Conservation (phyloP, 1,140 invertebrate species). For the Zelostemma sp. region DNA sequence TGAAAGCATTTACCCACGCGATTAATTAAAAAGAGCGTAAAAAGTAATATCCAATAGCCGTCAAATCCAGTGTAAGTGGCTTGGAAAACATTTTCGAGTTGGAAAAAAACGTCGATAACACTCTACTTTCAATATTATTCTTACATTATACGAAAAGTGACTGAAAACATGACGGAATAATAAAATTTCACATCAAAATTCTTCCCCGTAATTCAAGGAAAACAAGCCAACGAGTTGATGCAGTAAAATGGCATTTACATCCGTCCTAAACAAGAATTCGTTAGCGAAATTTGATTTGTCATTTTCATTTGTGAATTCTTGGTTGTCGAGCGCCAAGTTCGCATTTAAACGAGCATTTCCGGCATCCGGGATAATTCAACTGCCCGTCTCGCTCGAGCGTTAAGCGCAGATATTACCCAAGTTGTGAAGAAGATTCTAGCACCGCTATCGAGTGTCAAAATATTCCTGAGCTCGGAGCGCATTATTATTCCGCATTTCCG, state of each 20-base stretch:
- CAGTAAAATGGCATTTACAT: neutral
- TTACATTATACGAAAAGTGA: neutral
- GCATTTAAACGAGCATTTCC: constrained; percentile 18
- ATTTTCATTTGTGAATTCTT: constrained; percentile 11
- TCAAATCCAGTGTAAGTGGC: too few species aligned
- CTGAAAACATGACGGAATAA: neutral
- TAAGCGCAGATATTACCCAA: constrained; percentile 14
- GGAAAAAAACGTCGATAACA: too few species aligned
- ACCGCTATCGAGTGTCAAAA: constrained; percentile 32
- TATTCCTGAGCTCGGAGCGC: constrained; percentile 22
- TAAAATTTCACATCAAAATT: neutral
- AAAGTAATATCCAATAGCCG: too few species aligned
- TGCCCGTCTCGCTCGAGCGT: constrained; percentile 16
- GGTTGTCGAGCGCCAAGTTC: neutral
- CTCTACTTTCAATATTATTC: neutral
- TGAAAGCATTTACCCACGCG: too few species aligned
- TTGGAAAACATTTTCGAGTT: too few species aligned
- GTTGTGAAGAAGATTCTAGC: constrained; percentile 27
- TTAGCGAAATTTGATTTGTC: neutral
- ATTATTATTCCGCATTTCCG: constrained; percentile 38
- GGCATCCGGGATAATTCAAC: constrained; percentile 33
- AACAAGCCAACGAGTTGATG: neutral
- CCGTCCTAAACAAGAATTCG: constrained; percentile 1
- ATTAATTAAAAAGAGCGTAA: too few species aligned
- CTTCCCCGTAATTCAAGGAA: neutral